Conservation (phyloP, 2,797 vertebrate species). For the Gephyroberyx darwinii region DNA sequence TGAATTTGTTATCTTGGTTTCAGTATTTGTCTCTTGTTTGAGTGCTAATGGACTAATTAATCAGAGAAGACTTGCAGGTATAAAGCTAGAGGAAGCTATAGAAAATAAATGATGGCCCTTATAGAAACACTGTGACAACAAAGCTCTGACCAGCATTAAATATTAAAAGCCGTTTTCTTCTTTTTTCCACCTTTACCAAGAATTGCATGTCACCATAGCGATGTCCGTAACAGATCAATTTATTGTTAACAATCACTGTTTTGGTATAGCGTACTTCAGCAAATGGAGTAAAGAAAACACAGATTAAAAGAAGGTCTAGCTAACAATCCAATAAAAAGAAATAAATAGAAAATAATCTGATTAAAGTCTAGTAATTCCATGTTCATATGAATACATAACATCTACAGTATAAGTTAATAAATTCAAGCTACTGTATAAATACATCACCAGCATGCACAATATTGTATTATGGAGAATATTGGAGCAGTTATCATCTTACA, state of each 20-base stretch:
- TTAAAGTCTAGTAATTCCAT: constrained; percentile 91
- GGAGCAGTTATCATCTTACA: constrained; percentile 94
- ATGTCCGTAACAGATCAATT: constrained; percentile 95
- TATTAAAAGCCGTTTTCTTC: constrained; percentile 33
- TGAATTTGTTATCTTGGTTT: too few species aligned
- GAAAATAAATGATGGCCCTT: too few species aligned
- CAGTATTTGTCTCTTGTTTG: too few species aligned
- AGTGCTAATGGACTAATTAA: not conserved
- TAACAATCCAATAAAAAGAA: constrained; percentile 85
- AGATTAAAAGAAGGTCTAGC: constrained; percentile 83
- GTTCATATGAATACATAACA: constrained; percentile 99
- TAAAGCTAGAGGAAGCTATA: too few species aligned
- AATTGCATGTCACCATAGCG: constrained; percentile 94
- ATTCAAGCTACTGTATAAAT: constrained; percentile 99
- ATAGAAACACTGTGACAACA: too few species aligned
- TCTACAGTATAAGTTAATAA: constrained; percentile 98
- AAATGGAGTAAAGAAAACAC: constrained; percentile 85
- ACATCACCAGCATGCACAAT: constrained; percentile 99
- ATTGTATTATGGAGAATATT: constrained; percentile 96
- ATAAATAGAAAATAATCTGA: constrained; percentile 86
- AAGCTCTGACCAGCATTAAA: constrained; percentile 8
- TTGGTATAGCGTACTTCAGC: constrained; percentile 94
- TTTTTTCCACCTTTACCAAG: constrained; percentile 72
- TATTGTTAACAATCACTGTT: constrained; percentile 94
- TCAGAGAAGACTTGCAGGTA: too few species aligned